Percentiles rank a stretch among this genome's conserved stretches.
Evolutionary conservation across 1,140 invertebrate species (phyloP).

Genomic region (Lordiphosa stackelbergi): DNA sequence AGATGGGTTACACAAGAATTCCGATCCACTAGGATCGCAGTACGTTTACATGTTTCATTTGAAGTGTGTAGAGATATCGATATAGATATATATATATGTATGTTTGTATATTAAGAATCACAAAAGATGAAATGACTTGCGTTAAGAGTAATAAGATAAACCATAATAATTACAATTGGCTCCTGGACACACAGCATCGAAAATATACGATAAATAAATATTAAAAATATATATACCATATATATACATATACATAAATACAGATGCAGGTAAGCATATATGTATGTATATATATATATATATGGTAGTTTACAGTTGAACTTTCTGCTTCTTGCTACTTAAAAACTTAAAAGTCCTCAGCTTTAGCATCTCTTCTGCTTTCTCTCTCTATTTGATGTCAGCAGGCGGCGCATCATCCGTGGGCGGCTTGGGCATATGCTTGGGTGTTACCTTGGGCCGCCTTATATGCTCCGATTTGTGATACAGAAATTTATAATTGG

Average conservation of each 20-base stretch:
- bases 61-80: conserved; percentile 13
- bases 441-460: conserved; percentile 27
- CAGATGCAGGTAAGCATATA: not conserved
- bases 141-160: conserved; percentile 40
- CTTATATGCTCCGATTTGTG: conserved; percentile 65
- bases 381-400: conserved; percentile 27
- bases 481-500: conserved; percentile 59
- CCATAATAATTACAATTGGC: conserved; percentile 40
- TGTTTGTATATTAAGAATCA: conserved; percentile 49
- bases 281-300: not conserved
- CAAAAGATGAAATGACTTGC: conserved; percentile 61
- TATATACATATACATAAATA: too few species aligned
- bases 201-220: conserved; percentile 43
- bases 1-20: conserved; percentile 9
- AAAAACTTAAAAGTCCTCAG: conserved; percentile 11
- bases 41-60: conserved; percentile 2
- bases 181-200: conserved; percentile 8
- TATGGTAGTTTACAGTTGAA: conserved; percentile 47
- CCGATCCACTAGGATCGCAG: conserved; percentile 7
- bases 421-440: not conserved
- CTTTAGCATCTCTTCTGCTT: conserved; percentile 3
- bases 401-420: conserved; percentile 3
- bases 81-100: conserved; percentile 11
- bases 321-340: conserved; percentile 38
- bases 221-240: conserved; percentile 28